phyloP scores from a whole-genome alignment of 2,888 invertebrate species.

The Caenorhabditis plicata region DNA sequence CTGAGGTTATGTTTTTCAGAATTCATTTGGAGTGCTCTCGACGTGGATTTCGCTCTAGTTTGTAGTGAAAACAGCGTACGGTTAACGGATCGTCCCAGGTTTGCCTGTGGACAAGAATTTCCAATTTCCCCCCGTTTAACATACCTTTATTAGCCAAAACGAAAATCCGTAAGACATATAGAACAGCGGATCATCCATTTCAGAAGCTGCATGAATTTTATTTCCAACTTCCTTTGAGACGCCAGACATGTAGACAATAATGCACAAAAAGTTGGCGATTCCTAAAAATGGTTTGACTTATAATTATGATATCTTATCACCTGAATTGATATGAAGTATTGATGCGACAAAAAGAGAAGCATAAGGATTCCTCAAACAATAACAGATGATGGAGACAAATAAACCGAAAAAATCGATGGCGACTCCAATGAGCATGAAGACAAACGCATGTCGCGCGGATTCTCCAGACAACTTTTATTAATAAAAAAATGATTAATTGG shows the following conservation, averaged over 20 bases:
- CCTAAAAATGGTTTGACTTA: slow-evolving; percentile 36
- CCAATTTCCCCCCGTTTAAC: too few relatives aligned
- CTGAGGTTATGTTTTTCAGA: too few relatives aligned
- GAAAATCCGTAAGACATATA: slow-evolving; percentile 63
- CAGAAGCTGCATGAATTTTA: slow-evolving; percentile 61
- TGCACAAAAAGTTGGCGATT: slow-evolving; percentile 59
- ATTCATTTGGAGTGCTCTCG: too few relatives aligned
- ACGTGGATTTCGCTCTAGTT: too few relatives aligned
- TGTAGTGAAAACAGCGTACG: too few relatives aligned
- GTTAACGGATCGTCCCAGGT: too few relatives aligned
- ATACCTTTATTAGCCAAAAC: slow-evolving; percentile 59
- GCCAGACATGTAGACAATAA: slow-evolving; percentile 63
- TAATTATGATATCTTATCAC: slow-evolving; percentile 17
- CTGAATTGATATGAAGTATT: slow-evolving; percentile 61
- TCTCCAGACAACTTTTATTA: slow-evolving; percentile 39
- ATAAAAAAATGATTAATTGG: neutral
- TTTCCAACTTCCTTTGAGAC: slow-evolving; percentile 65
- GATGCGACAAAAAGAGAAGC: slow-evolving; percentile 51
- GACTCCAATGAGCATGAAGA: slow-evolving; percentile 56
- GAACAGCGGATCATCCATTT: slow-evolving; percentile 65
- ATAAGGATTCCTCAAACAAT: slow-evolving; percentile 52
- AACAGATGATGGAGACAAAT: slow-evolving; percentile 46
- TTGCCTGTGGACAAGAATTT: too few relatives aligned
- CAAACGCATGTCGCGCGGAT: slow-evolving; percentile 52
- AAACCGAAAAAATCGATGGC: slow-evolving; percentile 36